A percentile compares a stretch with the other conserved stretches of the same genome.
Conservation (phyloP, 2,797 vertebrate species). For the Amblyopsis hoosieri region DNA sequence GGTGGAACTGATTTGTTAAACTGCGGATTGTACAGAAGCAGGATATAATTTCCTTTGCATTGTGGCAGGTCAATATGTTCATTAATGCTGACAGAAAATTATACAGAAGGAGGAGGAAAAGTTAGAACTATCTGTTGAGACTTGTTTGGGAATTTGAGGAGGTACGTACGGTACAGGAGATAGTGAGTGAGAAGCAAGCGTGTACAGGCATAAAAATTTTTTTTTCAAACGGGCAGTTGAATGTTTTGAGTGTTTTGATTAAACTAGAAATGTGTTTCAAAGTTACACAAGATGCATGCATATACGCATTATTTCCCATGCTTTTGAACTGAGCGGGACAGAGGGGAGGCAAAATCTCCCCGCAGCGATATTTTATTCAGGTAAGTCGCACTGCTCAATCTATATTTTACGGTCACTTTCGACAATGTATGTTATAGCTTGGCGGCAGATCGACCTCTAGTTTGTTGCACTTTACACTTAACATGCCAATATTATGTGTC, state of each 20-base stretch:
- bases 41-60: conserved; percentile 35
- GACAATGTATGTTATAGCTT: conserved; percentile 10
- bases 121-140: conserved; percentile 84
- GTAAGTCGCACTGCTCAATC: conserved; percentile 59
- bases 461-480: conserved; percentile 49
- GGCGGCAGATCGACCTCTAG: conserved; percentile 11
- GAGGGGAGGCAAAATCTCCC: conserved; percentile 44
- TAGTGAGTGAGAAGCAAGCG: conserved; percentile 49
- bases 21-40: not conserved
- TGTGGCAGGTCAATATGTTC: conserved; percentile 35
- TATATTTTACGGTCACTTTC: conserved; percentile 8
- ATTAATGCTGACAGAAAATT: conserved; percentile 45
- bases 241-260: conserved; percentile 18
- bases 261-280: conserved; percentile 34
- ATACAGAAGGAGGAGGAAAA: conserved; percentile 65
- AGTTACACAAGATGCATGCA: conserved; percentile 49
- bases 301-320: conserved; percentile 56
- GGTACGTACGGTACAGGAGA: conserved; percentile 54
- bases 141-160: conserved; percentile 86
- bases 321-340: conserved; percentile 56
- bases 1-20: conserved; percentile 24
- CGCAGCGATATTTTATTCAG: conserved; percentile 62
- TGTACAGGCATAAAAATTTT: conserved; percentile 65
- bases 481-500: conserved; percentile 69
- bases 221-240: conserved; percentile 31